A percentile compares a stretch with the other conserved stretches of the same genome.
Evolutionary conservation across 2,797 vertebrate species (phyloP).

Genomic region (Notolabrus celidotus): DNA sequence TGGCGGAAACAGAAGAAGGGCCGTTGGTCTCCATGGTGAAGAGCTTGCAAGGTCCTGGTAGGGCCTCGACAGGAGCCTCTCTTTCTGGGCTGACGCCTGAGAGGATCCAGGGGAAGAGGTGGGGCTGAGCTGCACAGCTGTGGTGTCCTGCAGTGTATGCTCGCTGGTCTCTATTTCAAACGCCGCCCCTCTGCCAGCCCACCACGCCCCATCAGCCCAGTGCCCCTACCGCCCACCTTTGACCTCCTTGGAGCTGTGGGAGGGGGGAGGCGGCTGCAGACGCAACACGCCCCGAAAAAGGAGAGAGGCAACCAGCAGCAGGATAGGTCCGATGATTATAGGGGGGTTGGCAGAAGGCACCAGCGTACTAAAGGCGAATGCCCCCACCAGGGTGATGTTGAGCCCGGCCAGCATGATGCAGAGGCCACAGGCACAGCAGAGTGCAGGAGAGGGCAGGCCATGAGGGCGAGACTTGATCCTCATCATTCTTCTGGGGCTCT

Average conservation of each 20-base stretch:
- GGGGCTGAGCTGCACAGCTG: slow-evolving; percentile 87
- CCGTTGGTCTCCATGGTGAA: slow-evolving; percentile 84
- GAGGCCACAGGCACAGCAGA: slow-evolving; percentile 96
- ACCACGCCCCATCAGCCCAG: slow-evolving; percentile 85
- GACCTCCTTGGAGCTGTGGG: slow-evolving; percentile 78
- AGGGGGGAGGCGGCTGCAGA: slow-evolving; percentile 90
- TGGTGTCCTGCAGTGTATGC: slow-evolving; percentile 96
- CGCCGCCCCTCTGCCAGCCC: slow-evolving; percentile 77
- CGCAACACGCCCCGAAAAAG: slow-evolving; percentile 93
- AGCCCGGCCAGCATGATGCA: slow-evolving; percentile 97
- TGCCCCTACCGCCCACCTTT: slow-evolving; percentile 82
- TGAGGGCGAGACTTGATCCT: slow-evolving; percentile 81
- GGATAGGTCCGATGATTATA: slow-evolving; percentile 92
- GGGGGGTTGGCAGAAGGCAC: slow-evolving; percentile 92
- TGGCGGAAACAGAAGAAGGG: slow-evolving; percentile 62
- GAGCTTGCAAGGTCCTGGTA: slow-evolving; percentile 71
- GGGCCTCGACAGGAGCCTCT: slow-evolving; percentile 52
- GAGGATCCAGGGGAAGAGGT: slow-evolving; percentile 78
- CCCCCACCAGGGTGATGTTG: slow-evolving; percentile 97
- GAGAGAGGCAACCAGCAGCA: slow-evolving; percentile 92
- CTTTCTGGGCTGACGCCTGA: slow-evolving; percentile 72
- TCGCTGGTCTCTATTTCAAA: slow-evolving; percentile 98
- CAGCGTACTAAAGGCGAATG: slow-evolving; percentile 93
- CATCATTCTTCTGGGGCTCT: slow-evolving; percentile 81
- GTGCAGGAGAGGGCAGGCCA: slow-evolving; percentile 91